phyloP scores from a whole-genome alignment of 2,113 vertebrate genomes.

The Octodon degus region DNA sequence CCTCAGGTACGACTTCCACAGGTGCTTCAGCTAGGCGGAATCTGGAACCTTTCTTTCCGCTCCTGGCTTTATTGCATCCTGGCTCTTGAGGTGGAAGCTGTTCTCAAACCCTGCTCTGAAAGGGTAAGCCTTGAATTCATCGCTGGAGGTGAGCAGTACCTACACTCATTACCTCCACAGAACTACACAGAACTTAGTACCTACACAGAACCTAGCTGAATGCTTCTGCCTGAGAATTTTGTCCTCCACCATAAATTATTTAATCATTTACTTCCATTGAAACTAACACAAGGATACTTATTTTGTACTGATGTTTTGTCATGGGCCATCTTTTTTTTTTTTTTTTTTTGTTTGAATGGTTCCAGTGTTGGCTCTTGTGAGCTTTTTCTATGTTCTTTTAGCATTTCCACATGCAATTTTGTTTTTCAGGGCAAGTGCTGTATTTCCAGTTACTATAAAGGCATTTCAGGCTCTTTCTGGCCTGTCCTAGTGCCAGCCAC shows the following conservation, averaged over 20 bases:
- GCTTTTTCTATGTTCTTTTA: neutral
- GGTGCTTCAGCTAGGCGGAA: neutral
- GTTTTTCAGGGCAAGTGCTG: neutral
- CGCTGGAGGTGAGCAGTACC: neutral
- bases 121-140: neutral
- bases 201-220: neutral
- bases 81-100: neutral
- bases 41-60: rapidly evolving
- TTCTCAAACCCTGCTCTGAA: too few species aligned
- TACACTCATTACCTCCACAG: neutral
- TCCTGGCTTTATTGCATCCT: neutral
- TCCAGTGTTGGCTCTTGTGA: neutral
- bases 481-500: neutral
- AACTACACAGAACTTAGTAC: too few species aligned
- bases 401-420: neutral
- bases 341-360: neutral
- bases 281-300: neutral
- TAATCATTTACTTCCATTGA: neutral
- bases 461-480: neutral
- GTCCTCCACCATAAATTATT: neutral
- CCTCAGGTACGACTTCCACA: neutral
- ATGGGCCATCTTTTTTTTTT: neutral
- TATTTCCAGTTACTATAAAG: neutral
- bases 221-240: neutral
- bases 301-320: neutral